Base-by-base conservation (phyloP, 2,888 invertebrate species). In the Mimachlamys varia region DNA sequence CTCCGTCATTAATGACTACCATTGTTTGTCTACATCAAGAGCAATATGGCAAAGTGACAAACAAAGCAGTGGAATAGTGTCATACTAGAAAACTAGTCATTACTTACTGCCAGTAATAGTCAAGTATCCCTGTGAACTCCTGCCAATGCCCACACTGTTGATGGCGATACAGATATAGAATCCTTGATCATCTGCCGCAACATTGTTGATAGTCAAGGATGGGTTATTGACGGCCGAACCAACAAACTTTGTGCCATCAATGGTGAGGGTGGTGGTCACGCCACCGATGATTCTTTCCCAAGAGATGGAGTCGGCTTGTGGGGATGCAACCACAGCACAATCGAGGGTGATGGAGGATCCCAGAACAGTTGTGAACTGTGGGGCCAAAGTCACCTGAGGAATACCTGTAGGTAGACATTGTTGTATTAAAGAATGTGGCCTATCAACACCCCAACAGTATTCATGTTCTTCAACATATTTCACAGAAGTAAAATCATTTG, bases 91-190 rank as follows among this genome's bases (percentile, higher is more conserved):
- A 5, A 53, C 53, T 17, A 17, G 53, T 53, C 12, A 10, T 53
- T 53, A 88, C 90, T 91, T 89, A 91, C 91, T 88, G 55, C 91
- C 91, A 87, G 90, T 62, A 13, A 90, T 89, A 50, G 89, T 89
- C 87, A 91, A 58, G 33, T 90, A 62, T 27, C 76, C 76, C 53
- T 37, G 37, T 55, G 89, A 38, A 89, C 92, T 90, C 10, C 53
- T 53, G n/a, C 88, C 88, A 7, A 88, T 87, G 55, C 92, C 92
- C 38, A 89, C 92, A 49, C 19, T 27, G 87, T 90, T 92, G n/a
- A 90, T 88, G 4, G 92, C 92, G 19, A 55, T 88, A 49, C 92
- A 92, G 10, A 90, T 50, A 33, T 91, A 92, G 27, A 53, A 89
- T 4, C 87, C 88, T 19, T 89, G 19, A 27, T 92, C 92, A 17